Evolutionary conservation across 2,888 invertebrate species (phyloP).

Genomic region (Torymus tubicola): DNA sequence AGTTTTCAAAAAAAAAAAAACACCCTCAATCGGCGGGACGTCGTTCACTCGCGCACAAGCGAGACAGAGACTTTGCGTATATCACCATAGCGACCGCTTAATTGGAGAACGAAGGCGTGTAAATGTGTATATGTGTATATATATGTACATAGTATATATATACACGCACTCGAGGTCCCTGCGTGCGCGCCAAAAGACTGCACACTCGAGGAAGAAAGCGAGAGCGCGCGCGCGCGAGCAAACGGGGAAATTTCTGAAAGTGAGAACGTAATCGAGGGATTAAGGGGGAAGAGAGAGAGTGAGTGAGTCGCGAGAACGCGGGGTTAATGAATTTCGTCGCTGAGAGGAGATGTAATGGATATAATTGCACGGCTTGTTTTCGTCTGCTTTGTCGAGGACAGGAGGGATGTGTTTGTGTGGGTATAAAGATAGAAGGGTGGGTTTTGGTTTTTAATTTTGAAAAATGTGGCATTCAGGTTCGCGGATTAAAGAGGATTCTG

Average conservation of each 20-base stretch:
- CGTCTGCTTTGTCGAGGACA: too few relatives aligned
- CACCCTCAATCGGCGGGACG: not conserved
- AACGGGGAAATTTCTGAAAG: slow-evolving; percentile 11
- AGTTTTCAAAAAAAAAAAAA: too few relatives aligned
- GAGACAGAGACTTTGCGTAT: slow-evolving; percentile 8
- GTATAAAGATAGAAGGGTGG: too few relatives aligned
- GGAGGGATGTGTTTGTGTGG: too few relatives aligned
- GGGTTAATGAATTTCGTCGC: too few relatives aligned
- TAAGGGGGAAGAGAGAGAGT: not conserved
- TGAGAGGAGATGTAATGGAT: too few relatives aligned
- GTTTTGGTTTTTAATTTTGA: too few relatives aligned
- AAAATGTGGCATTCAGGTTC: too few relatives aligned
- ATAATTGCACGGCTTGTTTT: too few relatives aligned
- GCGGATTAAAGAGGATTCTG: too few relatives aligned
- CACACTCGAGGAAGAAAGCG: slow-evolving; percentile 45
- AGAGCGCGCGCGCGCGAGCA: slow-evolving; percentile 14
- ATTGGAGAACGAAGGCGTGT: slow-evolving; percentile 69
- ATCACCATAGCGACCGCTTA: slow-evolving; percentile 73
- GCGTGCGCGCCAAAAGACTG: slow-evolving; percentile 46
- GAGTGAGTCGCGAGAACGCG: too few relatives aligned
- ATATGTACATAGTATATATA: slow-evolving; percentile 42
- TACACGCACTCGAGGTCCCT: slow-evolving; percentile 57
- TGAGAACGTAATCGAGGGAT: slow-evolving; percentile 11
- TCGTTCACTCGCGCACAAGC: too few relatives aligned
- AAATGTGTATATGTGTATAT: not conserved